Conservation (phyloP, 2,888 invertebrate species). For the Polydesmus complanatus region DNA sequence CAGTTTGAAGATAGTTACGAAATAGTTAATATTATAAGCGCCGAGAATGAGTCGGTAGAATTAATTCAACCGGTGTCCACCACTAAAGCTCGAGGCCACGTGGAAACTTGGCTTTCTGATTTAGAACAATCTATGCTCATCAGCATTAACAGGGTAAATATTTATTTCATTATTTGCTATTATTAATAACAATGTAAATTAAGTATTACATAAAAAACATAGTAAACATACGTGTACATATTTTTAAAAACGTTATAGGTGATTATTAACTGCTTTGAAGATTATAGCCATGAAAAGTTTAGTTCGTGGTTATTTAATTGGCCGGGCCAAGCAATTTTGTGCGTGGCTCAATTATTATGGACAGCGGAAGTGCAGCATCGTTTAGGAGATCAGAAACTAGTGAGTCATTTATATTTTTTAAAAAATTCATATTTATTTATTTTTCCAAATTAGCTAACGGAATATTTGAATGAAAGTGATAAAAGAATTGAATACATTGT, state of each 20-base stretch:
- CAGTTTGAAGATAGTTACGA: slow-evolving; percentile 36
- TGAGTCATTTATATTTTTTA: too few relatives aligned
- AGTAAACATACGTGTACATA: too few relatives aligned
- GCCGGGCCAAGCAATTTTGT: slow-evolving; percentile 38
- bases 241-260: too few relatives aligned
- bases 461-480: neutral
- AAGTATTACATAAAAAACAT: neutral
- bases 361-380: slow-evolving; percentile 31
- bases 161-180: slow-evolving; percentile 32
- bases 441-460: neutral
- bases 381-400: slow-evolving; percentile 6
- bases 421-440: slow-evolving; percentile 5
- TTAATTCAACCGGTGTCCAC: slow-evolving; percentile 33
- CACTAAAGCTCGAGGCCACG: slow-evolving; percentile 67
- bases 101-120: slow-evolving; percentile 89
- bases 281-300: slow-evolving; percentile 45
- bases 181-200: neutral
- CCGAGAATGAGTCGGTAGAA: slow-evolving; percentile 34
- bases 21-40: slow-evolving; percentile 36
- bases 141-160: slow-evolving; percentile 54
- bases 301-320: slow-evolving; percentile 35
- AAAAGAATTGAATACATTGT: neutral
- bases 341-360: slow-evolving; percentile 33
- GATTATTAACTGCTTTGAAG: slow-evolving; percentile 51
- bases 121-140: slow-evolving; percentile 74